Evolutionary conservation across 2,113 vertebrate species (phyloP), one percentile per base, ranked within the genome.

Genomic region (Oncorhynchus mykiss): DNA sequence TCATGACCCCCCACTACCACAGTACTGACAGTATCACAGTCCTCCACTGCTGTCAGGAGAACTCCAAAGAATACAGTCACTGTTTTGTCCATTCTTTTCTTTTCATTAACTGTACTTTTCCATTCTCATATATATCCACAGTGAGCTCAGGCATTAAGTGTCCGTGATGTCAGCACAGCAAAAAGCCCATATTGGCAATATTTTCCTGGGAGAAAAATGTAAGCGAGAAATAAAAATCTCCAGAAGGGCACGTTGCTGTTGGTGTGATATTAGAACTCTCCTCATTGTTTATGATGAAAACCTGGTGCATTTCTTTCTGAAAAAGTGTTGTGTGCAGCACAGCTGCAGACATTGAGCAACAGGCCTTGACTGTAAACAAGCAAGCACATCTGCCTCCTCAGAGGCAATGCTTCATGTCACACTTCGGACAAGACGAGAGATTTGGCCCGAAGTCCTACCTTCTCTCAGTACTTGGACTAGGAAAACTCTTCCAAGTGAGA

Each of bases 101-200:
- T 78, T 79, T 78, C 57, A 45, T 9, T 45, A 45, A 70, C 69
- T 51, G 54, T 72, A 76, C 82, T 74, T 80, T 67, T 76, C 64
- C 73, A 48, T 22, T 13, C 31, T 49, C 77, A 72, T 66, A 45
- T 60, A 75, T 62, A 81, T 83, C 76, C 75, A 62, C 29, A 70
- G 68, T 74, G 71, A 45, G 9, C 39, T 45, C 39, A 34, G 75
- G 48, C 79, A 75, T 84, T 83, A 67, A 79, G 82, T 90, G 89
- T 90, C 88, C 81, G 86, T 88, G 88, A 90, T 81, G 87, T 85
- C 81, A 79, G 60, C 51, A 64, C 49, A 29, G 57, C 78, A 67
- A 70, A n/a, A 81, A 70, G 78, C 68, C 78, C 78, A 75, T 74
- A 62, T 77, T 84, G 81, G 83, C 78, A 39, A 39, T 8, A 68